Conservation (phyloP, 2,888 invertebrate genomes). For the Sericinus montela region DNA sequence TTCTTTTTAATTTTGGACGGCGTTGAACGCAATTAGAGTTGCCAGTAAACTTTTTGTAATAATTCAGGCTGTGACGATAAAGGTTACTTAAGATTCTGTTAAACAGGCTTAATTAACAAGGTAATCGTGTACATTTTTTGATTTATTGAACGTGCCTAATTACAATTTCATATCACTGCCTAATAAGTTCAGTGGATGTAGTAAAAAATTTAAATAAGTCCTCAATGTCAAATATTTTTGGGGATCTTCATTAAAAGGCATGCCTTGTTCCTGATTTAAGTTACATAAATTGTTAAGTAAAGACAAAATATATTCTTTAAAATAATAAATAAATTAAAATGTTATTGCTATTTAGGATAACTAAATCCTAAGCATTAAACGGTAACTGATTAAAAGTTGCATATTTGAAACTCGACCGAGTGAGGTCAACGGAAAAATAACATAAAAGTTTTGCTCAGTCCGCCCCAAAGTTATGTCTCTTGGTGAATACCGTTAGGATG, state of each 20-base stretch:
- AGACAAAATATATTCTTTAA: neutral
- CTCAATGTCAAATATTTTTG: slow-evolving; percentile 16
- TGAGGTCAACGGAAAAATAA: slow-evolving; percentile 69
- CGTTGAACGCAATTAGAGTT: slow-evolving; percentile 76
- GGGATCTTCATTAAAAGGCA: neutral
- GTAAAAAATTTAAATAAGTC: slow-evolving; percentile 17
- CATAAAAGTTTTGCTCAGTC: slow-evolving; percentile 57
- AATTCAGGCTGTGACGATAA: slow-evolving; percentile 54
- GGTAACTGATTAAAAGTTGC: slow-evolving; percentile 33
- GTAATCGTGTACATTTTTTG: slow-evolving; percentile 34
- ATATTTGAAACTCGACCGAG: slow-evolving; percentile 50
- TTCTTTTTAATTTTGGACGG: slow-evolving; percentile 75
- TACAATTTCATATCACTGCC: slow-evolving; percentile 26
- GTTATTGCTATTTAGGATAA: neutral
- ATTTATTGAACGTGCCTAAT: slow-evolving; percentile 31
- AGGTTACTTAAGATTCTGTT: slow-evolving; percentile 48
- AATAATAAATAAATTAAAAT: too few relatives aligned
- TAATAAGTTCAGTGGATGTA: slow-evolving; percentile 12
- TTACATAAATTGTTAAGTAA: neutral
- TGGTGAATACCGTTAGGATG: slow-evolving; percentile 74
- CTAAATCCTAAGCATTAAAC: slow-evolving; percentile 7
- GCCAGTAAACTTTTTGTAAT: slow-evolving; percentile 64
- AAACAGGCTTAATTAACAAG: slow-evolving; percentile 51
- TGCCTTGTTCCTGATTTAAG: neutral
- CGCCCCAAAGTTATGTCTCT: slow-evolving; percentile 69